Base-by-base conservation (phyloP, 2,888 invertebrate genomes). In the Drymonia ruficornis region DNA sequence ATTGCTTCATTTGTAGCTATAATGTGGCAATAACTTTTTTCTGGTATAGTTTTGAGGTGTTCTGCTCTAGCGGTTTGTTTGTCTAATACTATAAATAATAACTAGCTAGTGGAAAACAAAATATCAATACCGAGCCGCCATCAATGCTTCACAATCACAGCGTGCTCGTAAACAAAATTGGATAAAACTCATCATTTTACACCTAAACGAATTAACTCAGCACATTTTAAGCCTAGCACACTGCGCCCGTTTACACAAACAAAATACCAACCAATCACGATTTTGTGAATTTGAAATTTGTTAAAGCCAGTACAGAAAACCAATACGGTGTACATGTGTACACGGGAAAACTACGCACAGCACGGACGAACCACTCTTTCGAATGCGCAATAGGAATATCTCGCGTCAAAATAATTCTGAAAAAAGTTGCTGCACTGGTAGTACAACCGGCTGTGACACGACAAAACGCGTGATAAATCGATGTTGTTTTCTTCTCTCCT, bases 201-300 rank as follows among this genome's bases (percentile, higher is more conserved):
- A 74, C 64, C 86, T 87, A 89, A 91, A 86, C 85, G 84, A 91
- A 89, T 91, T 89, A 89, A 74, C 78, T 77, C 77, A 79, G 80
- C 78, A 76, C 82, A 86, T 85, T 86, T 86, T 83, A 84, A 84
- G 78, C 84, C 72, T 64, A 63, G 66, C 72, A 70, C 77, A 56
- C 57, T 78, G 85, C 82, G 86, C 84, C 66, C 80, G 85, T 80
- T 87, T 89, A 84, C 83, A 77, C 90, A 91, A 91, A 91, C 90
- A 90, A 89, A 89, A 91, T 89, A 84, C 82, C 80, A 79, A 84
- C 91, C 91, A 91, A 91, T 91, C 91, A 89, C 87, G 86, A 90
- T 87, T 91, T 92, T 91, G 88, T 89, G 91, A 92, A 91, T 90
- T 91, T 91, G 87, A 91, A 91, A 91, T 91, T 91, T 90, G 89